Evolutionary conservation across 2,888 invertebrate species (phyloP).

Genomic region (Lissonota sp.): DNA sequence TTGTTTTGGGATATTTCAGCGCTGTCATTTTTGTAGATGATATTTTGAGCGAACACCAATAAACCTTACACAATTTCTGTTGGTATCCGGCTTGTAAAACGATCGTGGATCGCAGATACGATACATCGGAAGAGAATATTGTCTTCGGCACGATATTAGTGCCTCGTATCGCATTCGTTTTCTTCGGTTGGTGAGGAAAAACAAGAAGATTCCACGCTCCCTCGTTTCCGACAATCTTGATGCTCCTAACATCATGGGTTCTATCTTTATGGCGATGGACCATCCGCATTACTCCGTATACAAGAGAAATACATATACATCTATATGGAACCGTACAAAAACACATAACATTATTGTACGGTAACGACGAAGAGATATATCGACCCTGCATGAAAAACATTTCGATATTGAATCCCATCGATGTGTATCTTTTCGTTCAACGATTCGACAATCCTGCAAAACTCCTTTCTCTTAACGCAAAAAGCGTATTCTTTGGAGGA

Average conservation of each 20-base stretch:
- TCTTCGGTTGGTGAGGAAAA: slow-evolving; percentile 44
- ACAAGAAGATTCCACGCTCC: slow-evolving; percentile 38
- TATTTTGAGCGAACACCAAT: no score
- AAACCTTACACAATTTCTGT: no score
- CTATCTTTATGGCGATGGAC: slow-evolving; percentile 76
- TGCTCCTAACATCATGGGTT: slow-evolving; percentile 61
- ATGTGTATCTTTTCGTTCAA: slow-evolving; percentile 66
- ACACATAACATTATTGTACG: slow-evolving; percentile 18
- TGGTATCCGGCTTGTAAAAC: no score
- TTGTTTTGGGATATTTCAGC: no score
- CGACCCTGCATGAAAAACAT: slow-evolving; percentile 68
- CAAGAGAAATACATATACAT: neutral
- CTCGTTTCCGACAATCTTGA: slow-evolving; percentile 49
- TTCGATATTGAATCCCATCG: slow-evolving; percentile 78
- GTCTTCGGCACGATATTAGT: neutral
- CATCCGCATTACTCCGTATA: slow-evolving; percentile 15
- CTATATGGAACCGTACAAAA: neutral
- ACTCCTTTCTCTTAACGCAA: slow-evolving; percentile 64
- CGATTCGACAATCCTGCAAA: slow-evolving; percentile 55
- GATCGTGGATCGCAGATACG: no score
- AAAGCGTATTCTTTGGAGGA: no score
- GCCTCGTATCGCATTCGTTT: slow-evolving; percentile 29
- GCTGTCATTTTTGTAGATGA: no score
- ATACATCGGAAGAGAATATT: no score
- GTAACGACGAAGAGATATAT: slow-evolving; percentile 56